A percentile compares a stretch with the other conserved stretches of the same genome.
phyloP scores from a whole-genome alignment of 2,888 invertebrate genomes.

The Nomada flava region DNA sequence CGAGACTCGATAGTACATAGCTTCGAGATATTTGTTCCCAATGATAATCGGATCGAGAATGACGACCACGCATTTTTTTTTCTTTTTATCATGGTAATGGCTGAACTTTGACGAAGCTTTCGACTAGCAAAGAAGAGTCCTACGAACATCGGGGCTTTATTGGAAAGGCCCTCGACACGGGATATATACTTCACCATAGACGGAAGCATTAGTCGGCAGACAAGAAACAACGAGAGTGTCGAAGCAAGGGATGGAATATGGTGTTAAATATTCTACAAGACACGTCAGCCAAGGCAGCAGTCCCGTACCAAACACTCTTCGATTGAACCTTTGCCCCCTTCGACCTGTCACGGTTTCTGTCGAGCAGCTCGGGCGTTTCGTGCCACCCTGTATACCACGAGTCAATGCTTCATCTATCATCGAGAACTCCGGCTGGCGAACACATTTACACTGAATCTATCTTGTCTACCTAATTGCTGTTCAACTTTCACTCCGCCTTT shows the following conservation, averaged over 20 bases:
- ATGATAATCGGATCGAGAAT: too few relatives aligned
- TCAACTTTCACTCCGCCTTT: constrained; percentile 16
- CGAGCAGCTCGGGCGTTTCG: constrained; percentile 43
- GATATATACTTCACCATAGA: neutral
- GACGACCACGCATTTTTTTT: neutral
- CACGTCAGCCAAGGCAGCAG: constrained; percentile 62
- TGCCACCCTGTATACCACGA: constrained; percentile 35
- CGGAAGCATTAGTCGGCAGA: constrained; percentile 54
- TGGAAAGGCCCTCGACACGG: constrained; percentile 17
- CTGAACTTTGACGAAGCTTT: constrained; percentile 42
- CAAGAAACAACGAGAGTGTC: constrained; percentile 59
- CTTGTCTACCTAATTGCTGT: constrained; percentile 45
- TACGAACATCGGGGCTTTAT: constrained; percentile 35
- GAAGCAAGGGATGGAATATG: constrained; percentile 52
- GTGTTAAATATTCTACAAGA: constrained; percentile 76
- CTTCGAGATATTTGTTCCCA: too few relatives aligned
- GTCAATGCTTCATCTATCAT: constrained; percentile 70
- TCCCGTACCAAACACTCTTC: constrained; percentile 57
- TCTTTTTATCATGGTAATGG: constrained; percentile 9
- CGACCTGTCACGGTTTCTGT: constrained; percentile 65
- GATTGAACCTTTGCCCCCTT: constrained; percentile 68
- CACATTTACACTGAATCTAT: too few relatives aligned
- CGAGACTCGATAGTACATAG: too few relatives aligned
- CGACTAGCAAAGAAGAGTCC: neutral
- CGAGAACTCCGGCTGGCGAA: constrained; percentile 41